A percentile compares a stretch with the other conserved stretches of the same genome.
Evolutionary conservation across 2,888 invertebrate genomes (phyloP).

Genomic region (Athalia rosae): DNA sequence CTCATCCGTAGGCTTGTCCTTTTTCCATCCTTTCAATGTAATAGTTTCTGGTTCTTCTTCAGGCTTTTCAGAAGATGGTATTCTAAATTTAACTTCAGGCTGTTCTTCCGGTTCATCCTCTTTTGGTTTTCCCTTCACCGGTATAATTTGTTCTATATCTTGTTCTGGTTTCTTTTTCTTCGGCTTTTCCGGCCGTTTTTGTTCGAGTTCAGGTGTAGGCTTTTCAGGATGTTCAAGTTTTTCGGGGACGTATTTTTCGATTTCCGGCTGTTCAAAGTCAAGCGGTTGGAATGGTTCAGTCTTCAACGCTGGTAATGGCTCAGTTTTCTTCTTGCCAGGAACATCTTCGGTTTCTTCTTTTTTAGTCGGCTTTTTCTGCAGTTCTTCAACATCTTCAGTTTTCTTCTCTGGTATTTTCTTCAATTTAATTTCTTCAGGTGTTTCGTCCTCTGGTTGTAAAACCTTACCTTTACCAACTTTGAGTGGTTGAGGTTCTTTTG

Average conservation of each 20-base stretch:
- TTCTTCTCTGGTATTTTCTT: slow-evolving; percentile 69
- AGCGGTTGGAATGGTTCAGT: slow-evolving; percentile 65
- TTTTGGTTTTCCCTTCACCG: slow-evolving; percentile 71
- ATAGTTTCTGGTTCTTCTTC: slow-evolving; percentile 69
- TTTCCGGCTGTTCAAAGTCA: slow-evolving; percentile 68
- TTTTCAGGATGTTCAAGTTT: slow-evolving; percentile 63
- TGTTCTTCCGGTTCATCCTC: slow-evolving; percentile 72
- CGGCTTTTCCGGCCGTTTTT: slow-evolving; percentile 62
- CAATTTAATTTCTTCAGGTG: slow-evolving; percentile 67
- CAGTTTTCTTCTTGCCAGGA: slow-evolving; percentile 59
- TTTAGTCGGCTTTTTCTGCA: slow-evolving; percentile 59
- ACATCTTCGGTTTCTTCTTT: slow-evolving; percentile 60
- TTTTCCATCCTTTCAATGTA: slow-evolving; percentile 67
- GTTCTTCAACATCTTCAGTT: slow-evolving; percentile 65
- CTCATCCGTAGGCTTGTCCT: slow-evolving; percentile 64
- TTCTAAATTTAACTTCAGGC: slow-evolving; percentile 72
- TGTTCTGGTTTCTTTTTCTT: slow-evolving; percentile 67
- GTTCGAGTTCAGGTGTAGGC: slow-evolving; percentile 65
- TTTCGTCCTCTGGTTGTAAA: slow-evolving; percentile 62
- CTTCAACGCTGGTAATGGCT: slow-evolving; percentile 61
- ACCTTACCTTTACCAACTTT: slow-evolving; percentile 67
- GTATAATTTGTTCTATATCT: slow-evolving; percentile 65
- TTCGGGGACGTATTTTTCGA: slow-evolving; percentile 68
- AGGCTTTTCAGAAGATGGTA: slow-evolving; percentile 64
- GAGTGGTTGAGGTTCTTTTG: slow-evolving; percentile 60